Base-by-base conservation (phyloP, 2,888 invertebrate genomes). In the Mesopsocus fuscifrons region DNA sequence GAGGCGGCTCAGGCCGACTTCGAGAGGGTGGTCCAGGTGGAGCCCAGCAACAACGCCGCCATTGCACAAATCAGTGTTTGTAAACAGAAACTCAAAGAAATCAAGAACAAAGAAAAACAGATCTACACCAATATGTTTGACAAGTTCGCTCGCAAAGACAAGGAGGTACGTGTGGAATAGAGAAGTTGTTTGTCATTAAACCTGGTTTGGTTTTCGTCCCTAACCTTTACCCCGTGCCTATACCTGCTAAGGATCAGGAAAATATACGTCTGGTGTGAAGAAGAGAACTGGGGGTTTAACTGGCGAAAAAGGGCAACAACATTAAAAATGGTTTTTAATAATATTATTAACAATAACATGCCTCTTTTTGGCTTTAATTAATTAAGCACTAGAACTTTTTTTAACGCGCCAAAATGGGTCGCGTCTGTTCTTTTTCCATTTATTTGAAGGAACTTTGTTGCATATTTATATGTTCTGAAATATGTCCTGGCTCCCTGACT, bases 41-140 rank as follows among this genome's bases (percentile, higher is more conserved):
- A 95, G 55, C 83, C 91, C 0, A 71, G 73, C 44, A 97, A 97
- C 63, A 81, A 69, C 65, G 87, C 88, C n/a, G 92, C 91, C 0
- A 68, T 71, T 26, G 76, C 78, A 55, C 83, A 88, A 59, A 64
- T 87, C 30, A 57, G 64, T 5, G 57, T 76, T 42, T 88, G 88
- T 61, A 72, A 75, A 47, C 68, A 74, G 46, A 67, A 74, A 47
- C 67, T 91, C 15, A 79, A 78, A 57, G 74, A 81, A 50, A 77
- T 82, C 53, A 69, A 77, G 49, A 70, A 75, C 44, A 76, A 74
- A 46, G 91, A 94, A 60, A 89, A 83, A 65, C 73, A 79, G 57
- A 68, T 88, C 26, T 97, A 89, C 61, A 81, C 81, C 11, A 89
- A 88, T 61, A 92, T 97, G 88, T 97, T 97, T 63, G 79, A 87